These are phyloP conservation scores for Stomatorhinus walkeri DNA, from an alignment of 2,797 vertebrate species.

Conservation along the genomic window DNA sequence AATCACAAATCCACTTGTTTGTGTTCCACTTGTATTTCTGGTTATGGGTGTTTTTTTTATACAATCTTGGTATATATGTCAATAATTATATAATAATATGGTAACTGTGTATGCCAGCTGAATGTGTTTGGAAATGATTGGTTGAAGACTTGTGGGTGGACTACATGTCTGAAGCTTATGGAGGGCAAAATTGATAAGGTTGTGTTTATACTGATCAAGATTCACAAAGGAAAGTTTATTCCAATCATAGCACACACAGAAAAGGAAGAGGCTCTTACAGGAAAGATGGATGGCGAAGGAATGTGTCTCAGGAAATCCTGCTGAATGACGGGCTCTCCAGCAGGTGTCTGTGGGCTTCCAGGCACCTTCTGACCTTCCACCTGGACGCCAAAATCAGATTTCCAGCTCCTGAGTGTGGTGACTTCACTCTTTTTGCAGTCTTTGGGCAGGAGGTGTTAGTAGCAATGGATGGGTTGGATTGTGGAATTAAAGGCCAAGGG, in stretches of 20 bases:
- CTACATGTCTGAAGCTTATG: not conserved
- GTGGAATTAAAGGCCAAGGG: not conserved
- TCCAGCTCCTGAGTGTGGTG: constrained; percentile 74
- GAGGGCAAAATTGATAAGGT: not conserved
- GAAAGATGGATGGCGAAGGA: constrained; percentile 51
- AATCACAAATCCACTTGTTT: not conserved
- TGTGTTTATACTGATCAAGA: not conserved
- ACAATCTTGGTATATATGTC: not conserved
- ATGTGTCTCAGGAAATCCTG: constrained; percentile 72
- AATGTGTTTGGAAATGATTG: not conserved
- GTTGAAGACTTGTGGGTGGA: not conserved
- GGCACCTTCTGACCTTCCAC: constrained; percentile 71
- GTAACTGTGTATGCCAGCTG: not conserved
- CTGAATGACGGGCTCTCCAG: constrained; percentile 77
- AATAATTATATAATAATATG: not conserved
- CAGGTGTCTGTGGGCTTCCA: constrained; percentile 58
- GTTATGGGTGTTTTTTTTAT: not conserved
- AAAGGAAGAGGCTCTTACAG: constrained; percentile 47
- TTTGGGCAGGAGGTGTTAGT: constrained; percentile 1
- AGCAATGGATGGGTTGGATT: not conserved
- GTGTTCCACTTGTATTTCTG: not conserved
- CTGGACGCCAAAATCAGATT: constrained; percentile 76
- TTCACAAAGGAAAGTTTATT: not conserved
- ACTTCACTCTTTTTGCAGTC: constrained; percentile 72
- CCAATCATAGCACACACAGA: not conserved